A percentile compares a stretch with the other conserved stretches of the same genome.
phyloP scores from a whole-genome alignment of 2,797 vertebrate genomes.

The Phalanger gymnotis region DNA sequence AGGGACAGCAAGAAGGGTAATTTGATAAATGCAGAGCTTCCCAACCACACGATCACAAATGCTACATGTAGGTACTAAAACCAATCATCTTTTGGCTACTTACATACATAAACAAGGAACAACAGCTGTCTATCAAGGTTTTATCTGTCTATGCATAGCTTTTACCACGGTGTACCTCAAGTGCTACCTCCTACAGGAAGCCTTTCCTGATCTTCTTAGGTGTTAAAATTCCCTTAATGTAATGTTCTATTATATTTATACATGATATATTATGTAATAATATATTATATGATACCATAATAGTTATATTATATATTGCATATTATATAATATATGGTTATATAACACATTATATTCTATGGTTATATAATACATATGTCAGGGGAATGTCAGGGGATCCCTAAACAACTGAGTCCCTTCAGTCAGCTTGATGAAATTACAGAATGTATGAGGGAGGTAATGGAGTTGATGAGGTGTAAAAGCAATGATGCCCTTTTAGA shows the following conservation, averaged over 20 bases:
- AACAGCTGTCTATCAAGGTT: background rate
- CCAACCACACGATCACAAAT: background rate
- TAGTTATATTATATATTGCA: too few species aligned
- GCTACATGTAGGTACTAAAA: background rate
- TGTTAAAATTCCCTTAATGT: too few species aligned
- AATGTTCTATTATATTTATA: too few species aligned
- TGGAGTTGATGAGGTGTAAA: background rate
- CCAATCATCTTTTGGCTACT: background rate
- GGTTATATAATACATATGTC: too few species aligned
- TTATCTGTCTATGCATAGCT: too few species aligned
- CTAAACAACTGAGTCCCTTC: background rate
- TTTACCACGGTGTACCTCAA: too few species aligned
- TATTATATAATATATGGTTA: too few species aligned
- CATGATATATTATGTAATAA: too few species aligned
- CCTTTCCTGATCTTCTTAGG: too few species aligned
- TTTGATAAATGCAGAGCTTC: background rate
- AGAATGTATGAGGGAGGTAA: background rate
- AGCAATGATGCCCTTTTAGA: background rate
- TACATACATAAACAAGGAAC: background rate
- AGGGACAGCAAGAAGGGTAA: background rate
- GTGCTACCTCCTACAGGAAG: too few species aligned
- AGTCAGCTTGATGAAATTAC: background rate
- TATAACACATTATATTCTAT: too few species aligned
- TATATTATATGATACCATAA: too few species aligned
- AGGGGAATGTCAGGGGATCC: background rate